Conservation (phyloP, 2,888 invertebrate genomes). For the Meloe dianella region DNA sequence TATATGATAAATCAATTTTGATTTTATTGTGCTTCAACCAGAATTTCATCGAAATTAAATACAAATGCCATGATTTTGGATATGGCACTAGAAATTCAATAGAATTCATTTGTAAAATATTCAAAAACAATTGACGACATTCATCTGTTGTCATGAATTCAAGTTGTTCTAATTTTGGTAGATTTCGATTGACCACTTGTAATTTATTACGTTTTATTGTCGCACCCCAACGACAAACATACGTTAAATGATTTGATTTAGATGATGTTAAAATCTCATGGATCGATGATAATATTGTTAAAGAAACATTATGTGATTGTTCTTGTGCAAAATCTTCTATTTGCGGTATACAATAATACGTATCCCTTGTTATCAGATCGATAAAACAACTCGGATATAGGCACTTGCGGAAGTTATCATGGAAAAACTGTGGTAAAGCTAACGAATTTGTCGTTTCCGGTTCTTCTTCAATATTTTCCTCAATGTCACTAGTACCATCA, state of each 20-base stretch:
- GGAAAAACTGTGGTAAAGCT: constrained; percentile 69
- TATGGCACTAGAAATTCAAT: constrained; percentile 56
- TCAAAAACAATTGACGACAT: constrained; percentile 55
- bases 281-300: constrained; percentile 69
- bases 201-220: background rate
- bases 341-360: constrained; percentile 72
- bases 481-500: constrained; percentile 24
- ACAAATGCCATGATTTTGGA: constrained; percentile 67
- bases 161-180: constrained; percentile 56
- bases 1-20: constrained; percentile 57
- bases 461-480: constrained; percentile 35
- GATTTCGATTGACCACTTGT: constrained; percentile 19
- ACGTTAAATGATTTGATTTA: constrained; percentile 42
- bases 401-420: constrained; percentile 66
- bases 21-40: constrained; percentile 62
- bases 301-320: constrained; percentile 66
- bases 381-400: constrained; percentile 71
- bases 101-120: constrained; percentile 61
- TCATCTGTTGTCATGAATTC: constrained; percentile 21
- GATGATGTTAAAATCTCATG: constrained; percentile 56
- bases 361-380: constrained; percentile 69
- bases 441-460: constrained; percentile 32
- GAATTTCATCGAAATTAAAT: constrained; percentile 65
- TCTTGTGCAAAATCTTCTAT: constrained; percentile 71
- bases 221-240: constrained; percentile 21